phyloP scores from a whole-genome alignment of 2,113 vertebrate genomes.

The Gobio gobio region DNA sequence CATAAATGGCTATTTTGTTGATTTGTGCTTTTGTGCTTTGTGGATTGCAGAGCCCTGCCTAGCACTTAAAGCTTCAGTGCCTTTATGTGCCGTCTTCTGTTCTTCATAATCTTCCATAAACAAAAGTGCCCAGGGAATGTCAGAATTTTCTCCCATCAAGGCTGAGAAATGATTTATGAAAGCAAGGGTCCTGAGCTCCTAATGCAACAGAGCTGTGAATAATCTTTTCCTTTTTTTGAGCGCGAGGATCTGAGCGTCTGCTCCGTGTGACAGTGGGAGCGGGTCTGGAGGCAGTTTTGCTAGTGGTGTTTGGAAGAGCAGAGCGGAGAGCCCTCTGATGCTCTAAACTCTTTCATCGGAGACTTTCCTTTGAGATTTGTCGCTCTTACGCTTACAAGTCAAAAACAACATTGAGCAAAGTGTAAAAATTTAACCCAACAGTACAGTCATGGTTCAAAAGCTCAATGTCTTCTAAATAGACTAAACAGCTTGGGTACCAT shows the following conservation, averaged over 20 bases:
- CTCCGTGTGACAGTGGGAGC: not conserved
- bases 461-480: not conserved
- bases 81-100: constrained; percentile 41
- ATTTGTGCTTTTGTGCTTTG: constrained; percentile 37
- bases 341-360: constrained; percentile 6
- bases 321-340: constrained; percentile 20
- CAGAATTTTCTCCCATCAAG: constrained; percentile 20
- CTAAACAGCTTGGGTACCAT: not conserved
- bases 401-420: constrained; percentile 33
- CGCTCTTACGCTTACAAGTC: constrained; percentile 14
- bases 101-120: constrained; percentile 45
- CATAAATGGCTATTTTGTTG: constrained; percentile 3
- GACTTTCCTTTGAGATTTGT: constrained; percentile 31
- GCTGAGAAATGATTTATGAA: constrained; percentile 39
- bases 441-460: constrained; percentile 9
- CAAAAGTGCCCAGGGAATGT: constrained; percentile 35
- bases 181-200: constrained; percentile 26
- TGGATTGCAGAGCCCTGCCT: constrained; percentile 22
- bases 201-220: constrained; percentile 31
- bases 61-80: constrained; percentile 15
- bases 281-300: constrained; percentile 30
- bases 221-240: constrained; percentile 1
- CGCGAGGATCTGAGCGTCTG: constrained; percentile 2
- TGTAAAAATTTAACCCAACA: not conserved
- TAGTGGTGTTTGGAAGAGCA: constrained; percentile 28